These are phyloP conservation scores for Stratiomys singularior DNA, from an alignment of 2,888 invertebrate genomes.

Conservation along the genomic window DNA sequence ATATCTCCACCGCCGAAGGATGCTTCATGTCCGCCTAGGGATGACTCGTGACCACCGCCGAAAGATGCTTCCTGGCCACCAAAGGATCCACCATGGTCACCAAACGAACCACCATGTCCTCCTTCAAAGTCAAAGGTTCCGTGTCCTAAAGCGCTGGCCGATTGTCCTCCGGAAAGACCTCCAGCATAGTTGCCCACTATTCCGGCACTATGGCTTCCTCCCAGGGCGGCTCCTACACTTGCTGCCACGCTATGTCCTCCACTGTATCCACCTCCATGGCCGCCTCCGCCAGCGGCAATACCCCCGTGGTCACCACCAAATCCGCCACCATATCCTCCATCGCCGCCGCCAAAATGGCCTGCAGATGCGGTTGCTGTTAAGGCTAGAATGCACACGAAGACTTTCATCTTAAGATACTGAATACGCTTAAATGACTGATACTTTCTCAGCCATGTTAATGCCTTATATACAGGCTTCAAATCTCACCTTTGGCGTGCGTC, in stretches of 20 bases:
- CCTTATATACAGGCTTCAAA: conserved; percentile 39
- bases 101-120: conserved; percentile 47
- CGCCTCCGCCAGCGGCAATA: conserved; percentile 46
- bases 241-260: conserved; percentile 38
- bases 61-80: conserved; percentile 48
- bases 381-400: conserved; percentile 47
- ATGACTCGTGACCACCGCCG: background rate
- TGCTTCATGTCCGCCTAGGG: background rate
- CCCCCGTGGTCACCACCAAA: conserved; percentile 20
- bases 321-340: conserved; percentile 45
- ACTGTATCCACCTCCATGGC: conserved; percentile 43
- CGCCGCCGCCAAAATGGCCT: conserved; percentile 48
- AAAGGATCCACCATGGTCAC: conserved; percentile 45
- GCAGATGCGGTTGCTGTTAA: conserved; percentile 47
- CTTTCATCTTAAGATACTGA: conserved; percentile 39
- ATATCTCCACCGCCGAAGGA: conserved; percentile 3
- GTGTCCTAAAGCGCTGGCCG: conserved; percentile 22
- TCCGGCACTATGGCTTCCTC: conserved; percentile 38
- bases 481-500: conserved; percentile 7
- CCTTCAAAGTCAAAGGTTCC: conserved; percentile 48
- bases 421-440: conserved; percentile 31
- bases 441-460: conserved; percentile 28
- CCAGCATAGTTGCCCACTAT: conserved; percentile 36
- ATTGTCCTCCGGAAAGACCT: conserved; percentile 34
- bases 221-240: conserved; percentile 26